These are phyloP conservation scores for Drosophila kanapiae DNA, from an alignment of 1,140 invertebrate genomes.

Conservation along the genomic window DNA sequence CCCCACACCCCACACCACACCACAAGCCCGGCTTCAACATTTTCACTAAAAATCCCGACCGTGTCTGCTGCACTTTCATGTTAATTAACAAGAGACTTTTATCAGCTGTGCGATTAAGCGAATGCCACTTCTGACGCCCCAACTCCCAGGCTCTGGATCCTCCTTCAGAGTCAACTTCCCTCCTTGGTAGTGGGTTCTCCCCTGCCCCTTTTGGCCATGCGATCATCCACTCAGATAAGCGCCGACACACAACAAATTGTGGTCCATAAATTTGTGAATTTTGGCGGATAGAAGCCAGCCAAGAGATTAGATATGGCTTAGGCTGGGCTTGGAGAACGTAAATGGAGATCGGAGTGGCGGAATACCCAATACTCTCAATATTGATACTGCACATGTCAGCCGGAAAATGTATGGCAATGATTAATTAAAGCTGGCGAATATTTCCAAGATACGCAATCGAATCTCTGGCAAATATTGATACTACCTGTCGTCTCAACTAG, in stretches of 20 bases:
- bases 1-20: neutral
- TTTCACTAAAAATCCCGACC: conserved; percentile 4
- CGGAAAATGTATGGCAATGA: conserved; percentile 15
- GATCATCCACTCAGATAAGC: conserved; percentile 51
- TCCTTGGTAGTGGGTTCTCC: neutral
- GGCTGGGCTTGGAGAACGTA: no score
- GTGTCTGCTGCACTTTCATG: conserved; percentile 68
- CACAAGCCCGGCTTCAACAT: neutral
- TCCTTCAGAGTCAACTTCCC: neutral
- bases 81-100: conserved; percentile 78
- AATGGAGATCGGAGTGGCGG: neutral
- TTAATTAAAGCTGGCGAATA: conserved; percentile 24
- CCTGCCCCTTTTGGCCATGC: neutral
- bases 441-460: conserved; percentile 18
- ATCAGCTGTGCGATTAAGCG: conserved; percentile 67
- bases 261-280: conserved; percentile 55
- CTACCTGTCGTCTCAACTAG: neutral
- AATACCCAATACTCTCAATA: conserved; percentile 11
- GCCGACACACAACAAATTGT: conserved; percentile 71
- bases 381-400: conserved; percentile 18
- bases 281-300: conserved; percentile 30
- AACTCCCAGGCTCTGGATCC: conserved; percentile 1
- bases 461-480: conserved; percentile 19
- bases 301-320: conserved; percentile 20
- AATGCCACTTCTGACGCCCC: conserved; percentile 52